Conservation (phyloP, 2,888 invertebrate species). For the Ariolimax columbianus region DNA sequence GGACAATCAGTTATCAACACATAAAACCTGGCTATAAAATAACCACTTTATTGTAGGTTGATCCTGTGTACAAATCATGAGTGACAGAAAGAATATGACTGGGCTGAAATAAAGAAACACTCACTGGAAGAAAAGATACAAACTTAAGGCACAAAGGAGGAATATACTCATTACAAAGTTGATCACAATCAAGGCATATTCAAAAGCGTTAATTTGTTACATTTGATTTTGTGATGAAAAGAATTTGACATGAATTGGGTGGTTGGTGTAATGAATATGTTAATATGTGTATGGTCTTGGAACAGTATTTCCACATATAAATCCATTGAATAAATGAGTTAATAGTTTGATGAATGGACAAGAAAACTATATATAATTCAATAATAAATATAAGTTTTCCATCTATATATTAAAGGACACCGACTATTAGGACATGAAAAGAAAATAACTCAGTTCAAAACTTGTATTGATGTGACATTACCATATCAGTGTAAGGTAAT, state of each 20-base stretch:
- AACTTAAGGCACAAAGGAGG: conserved; percentile 30
- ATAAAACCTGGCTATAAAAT: conserved; percentile 13
- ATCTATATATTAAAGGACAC: too few relatives aligned
- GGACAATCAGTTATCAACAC: neutral
- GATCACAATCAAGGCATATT: conserved; percentile 7
- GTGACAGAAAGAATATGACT: neutral
- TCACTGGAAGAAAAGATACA: neutral
- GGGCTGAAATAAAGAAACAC: neutral
- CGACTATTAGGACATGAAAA: too few relatives aligned
- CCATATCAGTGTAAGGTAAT: too few relatives aligned
- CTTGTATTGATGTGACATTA: too few relatives aligned
- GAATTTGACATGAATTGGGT: neutral
- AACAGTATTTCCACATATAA: neutral
- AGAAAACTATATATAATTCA: too few relatives aligned
- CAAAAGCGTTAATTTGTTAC: neutral
- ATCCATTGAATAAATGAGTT: neutral
- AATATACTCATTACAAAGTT: neutral
- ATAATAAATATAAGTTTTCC: too few relatives aligned
- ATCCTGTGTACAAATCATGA: conserved; percentile 17
- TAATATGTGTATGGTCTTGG: too few relatives aligned
- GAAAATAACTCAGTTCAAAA: too few relatives aligned
- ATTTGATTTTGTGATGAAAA: neutral
- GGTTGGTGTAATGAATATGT: neutral
- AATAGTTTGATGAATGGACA: too few relatives aligned
- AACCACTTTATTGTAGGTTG: conserved; percentile 33